These are phyloP conservation scores for Dioctria linearis DNA, from an alignment of 2,888 invertebrate genomes.

Conservation along the genomic window DNA sequence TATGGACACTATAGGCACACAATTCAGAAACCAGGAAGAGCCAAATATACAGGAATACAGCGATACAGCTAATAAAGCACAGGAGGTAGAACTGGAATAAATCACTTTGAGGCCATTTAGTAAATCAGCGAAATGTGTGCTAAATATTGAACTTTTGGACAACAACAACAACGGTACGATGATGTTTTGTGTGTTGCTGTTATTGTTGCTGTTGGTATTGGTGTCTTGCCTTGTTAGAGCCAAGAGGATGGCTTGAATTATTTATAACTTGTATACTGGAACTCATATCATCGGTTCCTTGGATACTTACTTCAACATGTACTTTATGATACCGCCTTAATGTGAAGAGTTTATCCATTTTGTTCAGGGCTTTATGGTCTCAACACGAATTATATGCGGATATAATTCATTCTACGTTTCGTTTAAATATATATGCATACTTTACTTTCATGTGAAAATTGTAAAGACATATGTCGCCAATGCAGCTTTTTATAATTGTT, in stretches of 20 bases:
- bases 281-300: neutral
- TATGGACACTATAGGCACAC: too few relatives aligned
- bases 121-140: conserved; percentile 42
- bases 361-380: neutral
- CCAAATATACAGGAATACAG: neutral
- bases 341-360: conserved; percentile 28
- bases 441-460: too few relatives aligned
- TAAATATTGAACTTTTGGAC: conserved; percentile 19
- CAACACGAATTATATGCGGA: conserved; percentile 12
- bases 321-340: conserved; percentile 16
- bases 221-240: conserved; percentile 36
- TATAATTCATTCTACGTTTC: conserved; percentile 21
- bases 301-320: neutral
- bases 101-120: conserved; percentile 31
- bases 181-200: neutral
- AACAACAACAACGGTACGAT: neutral
- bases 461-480: too few relatives aligned
- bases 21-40: neutral
- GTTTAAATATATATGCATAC: neutral
- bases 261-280: conserved; percentile 35
- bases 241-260: conserved; percentile 41
- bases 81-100: conserved; percentile 29
- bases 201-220: neutral
- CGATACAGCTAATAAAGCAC: conserved; percentile 18
- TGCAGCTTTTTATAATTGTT: too few relatives aligned